phyloP scores from a whole-genome alignment of 2,888 invertebrate species.

The Scaptomyza tumidula region DNA sequence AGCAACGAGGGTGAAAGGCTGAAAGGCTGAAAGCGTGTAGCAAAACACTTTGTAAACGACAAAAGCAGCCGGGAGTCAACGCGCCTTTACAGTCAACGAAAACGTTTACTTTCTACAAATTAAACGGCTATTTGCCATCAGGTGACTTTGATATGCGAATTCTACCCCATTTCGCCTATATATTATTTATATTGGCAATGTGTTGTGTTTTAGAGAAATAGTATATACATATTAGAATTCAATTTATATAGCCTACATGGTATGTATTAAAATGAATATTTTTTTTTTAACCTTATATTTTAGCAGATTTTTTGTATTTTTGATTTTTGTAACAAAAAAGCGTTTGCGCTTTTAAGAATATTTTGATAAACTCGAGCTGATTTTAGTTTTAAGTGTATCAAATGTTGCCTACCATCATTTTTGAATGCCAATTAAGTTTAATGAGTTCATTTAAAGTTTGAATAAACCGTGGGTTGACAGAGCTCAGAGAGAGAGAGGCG shows the following conservation, averaged over 20 bases:
- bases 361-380: slow-evolving; percentile 12
- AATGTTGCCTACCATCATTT: slow-evolving; percentile 48
- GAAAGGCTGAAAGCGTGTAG: not conserved
- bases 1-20: not conserved
- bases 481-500: not conserved
- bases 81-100: not conserved
- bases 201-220: no score
- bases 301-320: no score
- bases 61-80: slow-evolving; percentile 13
- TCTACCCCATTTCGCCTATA: slow-evolving; percentile 3
- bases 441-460: slow-evolving; percentile 69
- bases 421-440: slow-evolving; percentile 62
- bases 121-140: slow-evolving; percentile 5
- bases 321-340: no score
- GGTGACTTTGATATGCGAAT: slow-evolving; percentile 2
- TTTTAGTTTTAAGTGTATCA: slow-evolving; percentile 58
- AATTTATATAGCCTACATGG: no score
- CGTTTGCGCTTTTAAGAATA: slow-evolving; percentile 4
- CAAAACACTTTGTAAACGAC: slow-evolving; percentile 28
- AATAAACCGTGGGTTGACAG: slow-evolving; percentile 1
- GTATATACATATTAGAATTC: no score
- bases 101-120: not conserved
- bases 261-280: no score
- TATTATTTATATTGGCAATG: not conserved
- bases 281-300: no score